Evolutionary conservation across 2,888 invertebrate genomes (phyloP).

Genomic region (Iphiclides podalirius): DNA sequence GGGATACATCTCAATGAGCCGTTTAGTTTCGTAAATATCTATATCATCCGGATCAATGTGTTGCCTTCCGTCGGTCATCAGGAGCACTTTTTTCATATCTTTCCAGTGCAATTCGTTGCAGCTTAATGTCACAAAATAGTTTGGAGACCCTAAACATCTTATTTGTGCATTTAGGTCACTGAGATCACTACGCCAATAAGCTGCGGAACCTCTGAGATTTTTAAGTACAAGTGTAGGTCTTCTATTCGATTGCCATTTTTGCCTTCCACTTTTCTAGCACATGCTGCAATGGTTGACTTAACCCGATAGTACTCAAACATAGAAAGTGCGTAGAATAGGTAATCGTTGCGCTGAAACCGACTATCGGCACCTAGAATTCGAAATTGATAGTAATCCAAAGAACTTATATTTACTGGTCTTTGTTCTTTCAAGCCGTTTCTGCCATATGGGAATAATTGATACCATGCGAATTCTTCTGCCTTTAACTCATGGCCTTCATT

Average conservation of each 20-base stretch:
- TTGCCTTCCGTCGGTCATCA: conserved; percentile 30
- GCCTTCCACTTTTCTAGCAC: conserved; percentile 14
- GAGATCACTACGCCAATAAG: conserved; percentile 29
- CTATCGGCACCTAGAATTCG: conserved; percentile 20
- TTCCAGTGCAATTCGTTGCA: conserved; percentile 23
- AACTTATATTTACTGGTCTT: conserved; percentile 16
- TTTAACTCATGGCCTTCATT: conserved; percentile 32
- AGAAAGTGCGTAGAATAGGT: conserved; percentile 20
- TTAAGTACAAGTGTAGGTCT: conserved; percentile 13
- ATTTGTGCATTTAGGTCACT: conserved; percentile 35
- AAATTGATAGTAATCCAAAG: conserved; percentile 25
- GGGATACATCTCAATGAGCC: no score
- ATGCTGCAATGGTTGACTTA: conserved; percentile 22
- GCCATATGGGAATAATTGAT: conserved; percentile 35
- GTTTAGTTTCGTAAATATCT: conserved; percentile 23
- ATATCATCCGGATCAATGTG: conserved; percentile 22
- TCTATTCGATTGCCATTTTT: conserved; percentile 20
- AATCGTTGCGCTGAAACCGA: conserved; percentile 21
- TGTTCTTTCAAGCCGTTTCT: conserved; percentile 32
- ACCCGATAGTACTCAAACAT: conserved; percentile 25
- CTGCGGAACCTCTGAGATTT: no score
- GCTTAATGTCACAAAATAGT: conserved; percentile 32
- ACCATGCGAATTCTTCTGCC: no score
- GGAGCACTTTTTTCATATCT: conserved; percentile 31
- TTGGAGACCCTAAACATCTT: conserved; percentile 36